Percentiles rank a stretch among this genome's conserved stretches.
These are phyloP conservation scores for Melanogrammus aeglefinus DNA, from an alignment of 2,797 vertebrate genomes.

Conservation along the genomic window DNA sequence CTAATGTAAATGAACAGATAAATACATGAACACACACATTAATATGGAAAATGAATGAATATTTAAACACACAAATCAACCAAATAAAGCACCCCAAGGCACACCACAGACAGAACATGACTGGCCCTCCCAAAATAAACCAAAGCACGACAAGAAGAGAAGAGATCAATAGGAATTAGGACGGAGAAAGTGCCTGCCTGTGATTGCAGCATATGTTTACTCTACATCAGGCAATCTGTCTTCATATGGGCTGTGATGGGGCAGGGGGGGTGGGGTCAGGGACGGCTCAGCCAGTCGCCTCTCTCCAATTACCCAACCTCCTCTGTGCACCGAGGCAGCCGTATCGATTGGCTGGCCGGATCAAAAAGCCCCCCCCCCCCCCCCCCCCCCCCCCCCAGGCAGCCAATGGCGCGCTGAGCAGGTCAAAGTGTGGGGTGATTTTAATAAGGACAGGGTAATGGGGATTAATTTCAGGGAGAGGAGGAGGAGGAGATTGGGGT, in stretches of 20 bases:
- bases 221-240: slow-evolving; percentile 85
- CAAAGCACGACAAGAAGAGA: not conserved
- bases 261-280: slow-evolving; percentile 56
- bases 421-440: slow-evolving; percentile 65
- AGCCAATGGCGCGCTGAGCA: slow-evolving; percentile 63
- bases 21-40: too few relatives aligned
- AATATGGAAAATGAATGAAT: too few relatives aligned
- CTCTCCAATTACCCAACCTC: slow-evolving; percentile 68
- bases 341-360: slow-evolving; percentile 63
- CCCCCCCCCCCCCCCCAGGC: slow-evolving; percentile 41
- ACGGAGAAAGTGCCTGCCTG: slow-evolving; percentile 76
- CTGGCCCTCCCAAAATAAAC: slow-evolving; percentile 27
- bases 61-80: slow-evolving; percentile 14
- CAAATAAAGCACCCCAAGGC: slow-evolving; percentile 48
- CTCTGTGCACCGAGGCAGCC: slow-evolving; percentile 58
- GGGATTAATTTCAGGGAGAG: slow-evolving; percentile 57
- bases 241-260: slow-evolving; percentile 75
- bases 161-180: slow-evolving; percentile 83
- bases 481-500: not conserved
- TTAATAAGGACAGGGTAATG: slow-evolving; percentile 72
- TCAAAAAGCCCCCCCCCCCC: slow-evolving; percentile 39
- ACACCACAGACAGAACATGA: slow-evolving; percentile 50
- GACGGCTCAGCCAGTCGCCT: slow-evolving; percentile 56
- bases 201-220: slow-evolving; percentile 83
- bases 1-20: too few relatives aligned